A percentile compares a stretch with the other conserved stretches of the same genome.
These are phyloP conservation scores for Bambusicola thoracicus DNA, from an alignment of 2,113 vertebrate species.

Conservation along the genomic window DNA sequence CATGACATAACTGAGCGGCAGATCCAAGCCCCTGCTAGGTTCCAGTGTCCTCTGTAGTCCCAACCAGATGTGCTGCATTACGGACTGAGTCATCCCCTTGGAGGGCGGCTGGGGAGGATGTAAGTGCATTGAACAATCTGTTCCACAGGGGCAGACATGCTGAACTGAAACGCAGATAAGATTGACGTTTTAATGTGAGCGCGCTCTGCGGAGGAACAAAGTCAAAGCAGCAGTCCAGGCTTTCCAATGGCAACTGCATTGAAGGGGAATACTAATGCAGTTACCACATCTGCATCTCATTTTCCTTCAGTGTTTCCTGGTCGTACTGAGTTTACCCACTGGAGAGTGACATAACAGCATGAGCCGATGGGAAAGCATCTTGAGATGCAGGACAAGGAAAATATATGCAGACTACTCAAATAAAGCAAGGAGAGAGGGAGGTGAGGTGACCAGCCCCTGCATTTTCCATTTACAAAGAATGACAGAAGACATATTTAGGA, in stretches of 20 bases:
- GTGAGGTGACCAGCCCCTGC: neutral
- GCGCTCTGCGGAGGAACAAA: constrained; percentile 1
- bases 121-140: neutral
- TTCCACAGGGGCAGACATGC: neutral
- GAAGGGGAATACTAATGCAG: constrained; percentile 34
- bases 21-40: constrained; percentile 41
- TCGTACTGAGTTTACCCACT: constrained; percentile 43
- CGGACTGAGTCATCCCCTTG: constrained; percentile 25
- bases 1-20: constrained; percentile 33
- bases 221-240: constrained; percentile 43
- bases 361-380: constrained; percentile 23
- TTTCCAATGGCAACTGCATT: neutral
- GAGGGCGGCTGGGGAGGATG: neutral
- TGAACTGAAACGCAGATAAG: constrained; percentile 43
- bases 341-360: constrained; percentile 54
- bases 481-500: neutral
- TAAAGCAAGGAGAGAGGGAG: neutral
- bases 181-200: constrained; percentile 39
- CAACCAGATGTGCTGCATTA: constrained; percentile 54
- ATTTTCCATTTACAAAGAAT: neutral
- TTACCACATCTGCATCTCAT: constrained; percentile 43
- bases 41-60: neutral
- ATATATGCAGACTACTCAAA: neutral
- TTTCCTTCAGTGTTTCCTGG: constrained; percentile 29
- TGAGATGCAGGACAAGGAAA: neutral